Evolutionary conservation across 2,113 vertebrate genomes (phyloP).

Genomic region (Psittacara wagleri): DNA sequence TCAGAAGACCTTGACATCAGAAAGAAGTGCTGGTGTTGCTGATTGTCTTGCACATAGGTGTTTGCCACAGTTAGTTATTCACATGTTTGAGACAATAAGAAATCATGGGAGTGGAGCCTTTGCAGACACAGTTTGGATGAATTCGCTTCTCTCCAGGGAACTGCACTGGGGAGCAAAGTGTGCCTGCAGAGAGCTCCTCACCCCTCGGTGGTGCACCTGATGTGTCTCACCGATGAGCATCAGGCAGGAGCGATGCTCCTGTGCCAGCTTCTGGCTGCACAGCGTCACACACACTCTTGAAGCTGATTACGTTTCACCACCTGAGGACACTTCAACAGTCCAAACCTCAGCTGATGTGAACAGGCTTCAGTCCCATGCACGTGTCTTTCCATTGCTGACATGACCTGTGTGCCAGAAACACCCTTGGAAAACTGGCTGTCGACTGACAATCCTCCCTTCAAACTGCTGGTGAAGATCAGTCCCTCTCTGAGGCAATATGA

Average conservation of each 20-base stretch:
- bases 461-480: background rate
- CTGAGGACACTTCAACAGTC: background rate
- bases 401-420: background rate
- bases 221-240: background rate
- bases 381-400: background rate
- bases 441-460: background rate
- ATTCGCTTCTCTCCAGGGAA: background rate
- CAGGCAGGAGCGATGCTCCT: accelerated
- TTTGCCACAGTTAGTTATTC: background rate
- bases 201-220: background rate
- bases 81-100: background rate
- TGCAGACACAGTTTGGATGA: background rate
- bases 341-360: background rate
- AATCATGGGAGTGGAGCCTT: background rate
- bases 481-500: background rate
- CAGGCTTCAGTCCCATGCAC: background rate
- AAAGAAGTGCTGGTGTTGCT: background rate
- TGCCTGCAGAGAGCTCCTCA: background rate
- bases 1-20: background rate
- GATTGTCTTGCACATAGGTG: background rate
- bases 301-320: background rate
- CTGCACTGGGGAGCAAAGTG: background rate
- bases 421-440: background rate
- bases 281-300: background rate
- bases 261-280: background rate